Percentiles rank a stretch among this genome's conserved stretches.
These are phyloP conservation scores for Buphagus erythrorhynchus DNA, from an alignment of 2,797 vertebrate genomes.

Conservation along the genomic window DNA sequence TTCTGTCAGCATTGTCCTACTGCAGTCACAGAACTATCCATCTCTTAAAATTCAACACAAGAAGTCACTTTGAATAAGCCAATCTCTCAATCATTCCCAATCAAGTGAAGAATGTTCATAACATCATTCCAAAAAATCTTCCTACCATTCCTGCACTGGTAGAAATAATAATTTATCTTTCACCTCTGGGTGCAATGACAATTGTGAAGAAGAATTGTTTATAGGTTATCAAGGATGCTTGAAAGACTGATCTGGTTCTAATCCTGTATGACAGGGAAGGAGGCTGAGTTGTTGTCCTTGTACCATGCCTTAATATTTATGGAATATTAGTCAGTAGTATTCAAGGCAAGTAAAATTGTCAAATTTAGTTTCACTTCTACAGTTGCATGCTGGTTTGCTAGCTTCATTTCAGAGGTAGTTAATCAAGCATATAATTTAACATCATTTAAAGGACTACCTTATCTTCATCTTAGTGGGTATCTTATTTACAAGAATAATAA, in stretches of 20 bases:
- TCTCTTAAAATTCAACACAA: conserved; percentile 30
- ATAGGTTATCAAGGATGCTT: conserved; percentile 17
- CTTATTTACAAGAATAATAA: background rate
- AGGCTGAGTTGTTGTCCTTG: background rate
- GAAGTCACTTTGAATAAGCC: conserved; percentile 17
- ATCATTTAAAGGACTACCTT: background rate
- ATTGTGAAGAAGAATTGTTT: conserved; percentile 28
- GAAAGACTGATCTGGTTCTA: conserved; percentile 27
- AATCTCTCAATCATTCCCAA: conserved; percentile 52
- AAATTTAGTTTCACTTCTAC: background rate
- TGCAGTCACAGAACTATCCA: conserved; percentile 16
- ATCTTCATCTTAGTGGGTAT: background rate
- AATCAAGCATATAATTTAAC: background rate
- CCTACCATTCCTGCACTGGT: background rate
- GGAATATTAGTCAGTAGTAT: background rate
- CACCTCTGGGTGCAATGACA: conserved; percentile 36
- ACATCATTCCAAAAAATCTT: conserved; percentile 18
- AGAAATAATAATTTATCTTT: conserved; percentile 53
- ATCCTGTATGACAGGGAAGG: background rate
- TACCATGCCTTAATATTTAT: background rate
- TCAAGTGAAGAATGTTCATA: conserved; percentile 41
- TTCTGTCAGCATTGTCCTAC: conserved; percentile 10
- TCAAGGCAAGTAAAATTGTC: background rate
- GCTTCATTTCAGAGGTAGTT: background rate
- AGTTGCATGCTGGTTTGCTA: background rate